These are phyloP conservation scores for Megaceryle alcyon DNA, from an alignment of 2,797 vertebrate species.

Conservation along the genomic window DNA sequence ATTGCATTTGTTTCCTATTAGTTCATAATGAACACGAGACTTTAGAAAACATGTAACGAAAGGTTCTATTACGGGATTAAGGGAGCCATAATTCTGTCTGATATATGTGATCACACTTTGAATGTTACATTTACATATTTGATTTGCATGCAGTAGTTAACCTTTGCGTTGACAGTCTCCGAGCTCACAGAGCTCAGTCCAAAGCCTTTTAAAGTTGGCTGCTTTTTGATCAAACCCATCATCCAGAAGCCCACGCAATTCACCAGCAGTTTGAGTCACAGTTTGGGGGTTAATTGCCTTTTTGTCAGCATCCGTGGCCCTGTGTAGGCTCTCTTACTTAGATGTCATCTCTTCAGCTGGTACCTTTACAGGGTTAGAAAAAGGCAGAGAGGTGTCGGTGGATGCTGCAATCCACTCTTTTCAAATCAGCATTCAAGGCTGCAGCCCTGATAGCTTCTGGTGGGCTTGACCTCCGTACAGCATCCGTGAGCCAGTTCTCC, in stretches of 20 bases:
- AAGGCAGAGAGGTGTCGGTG: background rate
- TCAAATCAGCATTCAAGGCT: background rate
- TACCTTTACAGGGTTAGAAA: background rate
- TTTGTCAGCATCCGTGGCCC: background rate
- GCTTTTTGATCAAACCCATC: constrained; percentile 7
- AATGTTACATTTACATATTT: constrained; percentile 72
- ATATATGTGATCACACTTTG: constrained; percentile 52
- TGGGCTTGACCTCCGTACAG: background rate
- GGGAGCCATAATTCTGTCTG: constrained; percentile 45
- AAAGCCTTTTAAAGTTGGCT: constrained; percentile 13
- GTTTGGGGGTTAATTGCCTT: constrained; percentile 52
- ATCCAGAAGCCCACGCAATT: background rate
- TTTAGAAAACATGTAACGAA: constrained; percentile 1
- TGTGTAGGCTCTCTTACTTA: background rate
- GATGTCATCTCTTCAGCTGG: background rate
- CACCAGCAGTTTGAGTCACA: constrained; percentile 6
- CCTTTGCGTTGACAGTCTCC: constrained; percentile 49
- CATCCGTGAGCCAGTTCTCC: background rate
- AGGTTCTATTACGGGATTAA: background rate
- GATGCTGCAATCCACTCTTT: background rate
- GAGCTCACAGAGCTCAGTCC: constrained; percentile 11
- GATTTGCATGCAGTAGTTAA: constrained; percentile 62
- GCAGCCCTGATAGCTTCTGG: background rate
- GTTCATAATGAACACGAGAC: background rate
- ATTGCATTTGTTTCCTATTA: constrained; percentile 27